Evolutionary conservation across 2,888 invertebrate species (phyloP), one percentile per base, ranked within the genome.

Genomic region (Eupeodes luniger): DNA sequence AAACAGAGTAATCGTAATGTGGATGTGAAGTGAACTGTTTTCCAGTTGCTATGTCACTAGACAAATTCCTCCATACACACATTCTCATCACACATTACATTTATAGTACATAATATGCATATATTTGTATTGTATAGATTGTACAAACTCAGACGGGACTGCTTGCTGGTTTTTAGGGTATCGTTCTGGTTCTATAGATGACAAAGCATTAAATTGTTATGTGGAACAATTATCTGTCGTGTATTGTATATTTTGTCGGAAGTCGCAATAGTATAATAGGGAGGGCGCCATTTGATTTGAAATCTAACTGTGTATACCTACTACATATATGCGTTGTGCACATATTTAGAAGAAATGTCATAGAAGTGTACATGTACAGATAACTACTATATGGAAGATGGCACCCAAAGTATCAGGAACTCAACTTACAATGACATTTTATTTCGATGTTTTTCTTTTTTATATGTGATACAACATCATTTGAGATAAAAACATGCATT

Each of bases 141-240:
- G 0, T 19, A 55, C 9, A 34, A 2, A 51, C 9, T 34, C 55
- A 47, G n/a, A 64, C 19, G 27, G 4, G 51, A 51, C 12, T 55
- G 69, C 53, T 70, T 70, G 69, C 69, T 70, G 40, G 5, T 40
- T 53, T 40, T 62, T 61, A n/a, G 11, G 62, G 40, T 61, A 1
- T 40, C n/a, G 40, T 11, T 27, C 57, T 27, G 27, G 51, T 19
- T 69, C 67, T 40, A 14, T 47, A 36, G 5, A 64, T 47, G 57
- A 72, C 74, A 78, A 80, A 84, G 57, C 77, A 88, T 81, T 88
- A 81, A 81, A 84, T 84, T 87, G 77, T 81, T 87, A 74, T 81
- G 72, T 84, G 77, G 84, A 87, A 74, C 87, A 87, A 87, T 87
- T 84, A 81, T 84, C 34, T 55, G 55, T 34, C 57, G 64, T 69